phyloP scores from a whole-genome alignment of 2,888 invertebrate species.

The Drosophila infuscata region DNA sequence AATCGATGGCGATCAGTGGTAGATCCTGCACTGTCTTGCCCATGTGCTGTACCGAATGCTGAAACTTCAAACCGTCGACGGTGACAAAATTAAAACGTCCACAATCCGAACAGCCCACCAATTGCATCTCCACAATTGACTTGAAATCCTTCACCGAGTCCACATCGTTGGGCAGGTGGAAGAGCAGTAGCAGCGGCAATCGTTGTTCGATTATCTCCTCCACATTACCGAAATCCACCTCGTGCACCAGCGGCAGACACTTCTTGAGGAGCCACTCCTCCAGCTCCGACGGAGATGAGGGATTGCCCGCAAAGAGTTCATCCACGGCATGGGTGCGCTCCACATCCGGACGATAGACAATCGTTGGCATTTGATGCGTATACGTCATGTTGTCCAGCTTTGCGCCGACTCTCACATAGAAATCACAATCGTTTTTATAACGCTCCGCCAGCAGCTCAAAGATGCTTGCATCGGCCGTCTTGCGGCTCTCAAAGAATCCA shows the following conservation, averaged over 20 bases:
- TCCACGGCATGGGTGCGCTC: constrained; percentile 45
- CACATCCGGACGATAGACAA: constrained; percentile 55
- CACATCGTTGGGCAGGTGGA: constrained; percentile 45
- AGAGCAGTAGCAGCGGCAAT: constrained; percentile 53
- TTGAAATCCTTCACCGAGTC: constrained; percentile 56
- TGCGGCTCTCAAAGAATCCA: constrained; percentile 42
- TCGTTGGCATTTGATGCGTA: constrained; percentile 34
- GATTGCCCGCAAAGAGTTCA: constrained; percentile 25
- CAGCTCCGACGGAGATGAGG: constrained; percentile 3
- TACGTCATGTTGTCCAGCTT: constrained; percentile 15
- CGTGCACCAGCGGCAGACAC: constrained; percentile 55
- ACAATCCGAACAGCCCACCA: constrained; percentile 25
- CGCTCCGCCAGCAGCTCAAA: constrained; percentile 48
- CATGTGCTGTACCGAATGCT: constrained; percentile 56
- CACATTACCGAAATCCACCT: constrained; percentile 56
- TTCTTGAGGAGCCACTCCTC: constrained; percentile 45
- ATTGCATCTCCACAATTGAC: constrained; percentile 60
- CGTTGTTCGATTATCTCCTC: constrained; percentile 63
- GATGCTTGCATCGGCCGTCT: fast-evolving
- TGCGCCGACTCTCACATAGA: constrained; percentile 41
- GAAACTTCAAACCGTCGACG: constrained; percentile 49
- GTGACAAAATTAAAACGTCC: constrained; percentile 48
- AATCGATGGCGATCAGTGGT: constrained; percentile 67
- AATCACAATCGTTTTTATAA: constrained; percentile 62
- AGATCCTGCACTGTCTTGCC: constrained; percentile 41